phyloP scores from a whole-genome alignment of 2,797 vertebrate species.

The Micromesistius poutassou region DNA sequence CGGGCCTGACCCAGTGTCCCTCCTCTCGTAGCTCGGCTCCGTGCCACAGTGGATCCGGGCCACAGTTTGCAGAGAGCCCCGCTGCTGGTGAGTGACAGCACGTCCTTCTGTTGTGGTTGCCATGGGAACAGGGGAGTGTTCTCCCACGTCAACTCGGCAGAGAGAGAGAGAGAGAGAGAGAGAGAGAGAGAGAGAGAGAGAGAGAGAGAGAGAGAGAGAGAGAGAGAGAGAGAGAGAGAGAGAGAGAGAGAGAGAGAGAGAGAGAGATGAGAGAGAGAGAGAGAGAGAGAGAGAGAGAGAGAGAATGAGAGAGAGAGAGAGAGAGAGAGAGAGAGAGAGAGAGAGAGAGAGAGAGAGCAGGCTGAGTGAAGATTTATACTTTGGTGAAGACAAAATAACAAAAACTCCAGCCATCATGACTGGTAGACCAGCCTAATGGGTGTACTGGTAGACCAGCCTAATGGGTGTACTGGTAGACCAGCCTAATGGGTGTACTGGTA shows the following conservation, averaged over 20 bases:
- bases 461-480: background rate
- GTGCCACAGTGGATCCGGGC: no score
- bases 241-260: constrained; percentile 13
- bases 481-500: background rate
- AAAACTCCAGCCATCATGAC: background rate
- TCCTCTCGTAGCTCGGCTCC: no score
- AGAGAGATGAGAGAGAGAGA: constrained; percentile 18
- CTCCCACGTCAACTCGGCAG: constrained; percentile 58
- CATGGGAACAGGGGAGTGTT: constrained; percentile 66
- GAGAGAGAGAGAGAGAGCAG: constrained; percentile 16
- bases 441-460: background rate
- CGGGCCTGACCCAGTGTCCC: no score
- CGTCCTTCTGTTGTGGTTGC: constrained; percentile 61
- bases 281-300: constrained; percentile 13
- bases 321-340: constrained; percentile 14
- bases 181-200: constrained; percentile 13
- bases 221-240: constrained; percentile 25
- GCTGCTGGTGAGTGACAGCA: constrained; percentile 49
- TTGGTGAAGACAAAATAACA: no score
- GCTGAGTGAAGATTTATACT: no score
- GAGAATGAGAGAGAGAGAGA: constrained; percentile 19
- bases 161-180: constrained; percentile 11
- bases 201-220: constrained; percentile 14
- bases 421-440: constrained; percentile 1
- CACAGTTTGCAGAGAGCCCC: background rate